Conservation (phyloP, 2,113 vertebrate species). For the Athene cunicularia region DNA sequence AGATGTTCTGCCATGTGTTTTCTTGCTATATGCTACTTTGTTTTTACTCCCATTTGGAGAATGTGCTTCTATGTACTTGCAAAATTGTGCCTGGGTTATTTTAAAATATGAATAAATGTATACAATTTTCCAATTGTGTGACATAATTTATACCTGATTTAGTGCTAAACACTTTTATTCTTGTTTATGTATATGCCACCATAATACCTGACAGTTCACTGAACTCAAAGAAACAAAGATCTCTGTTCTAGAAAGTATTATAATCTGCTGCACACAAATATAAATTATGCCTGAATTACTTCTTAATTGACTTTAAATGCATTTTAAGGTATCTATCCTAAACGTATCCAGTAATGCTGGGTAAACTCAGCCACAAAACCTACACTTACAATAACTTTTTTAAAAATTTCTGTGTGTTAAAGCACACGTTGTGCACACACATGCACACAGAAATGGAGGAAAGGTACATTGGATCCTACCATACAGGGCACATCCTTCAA, state of each 20-base stretch:
- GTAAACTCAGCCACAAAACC: background rate
- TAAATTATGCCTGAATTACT: background rate
- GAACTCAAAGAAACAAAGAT: background rate
- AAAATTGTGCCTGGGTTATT: conserved; percentile 69
- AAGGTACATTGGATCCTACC: background rate
- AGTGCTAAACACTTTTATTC: background rate
- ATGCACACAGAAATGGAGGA: background rate
- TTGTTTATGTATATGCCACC: background rate
- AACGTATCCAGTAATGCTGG: background rate
- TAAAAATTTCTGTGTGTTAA: background rate
- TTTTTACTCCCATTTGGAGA: conserved; percentile 62
- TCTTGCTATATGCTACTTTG: conserved; percentile 37
- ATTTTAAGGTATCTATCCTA: background rate
- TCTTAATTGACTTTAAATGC: background rate
- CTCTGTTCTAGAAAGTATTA: background rate
- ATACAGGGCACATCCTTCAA: background rate
- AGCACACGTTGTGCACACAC: background rate
- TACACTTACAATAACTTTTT: background rate
- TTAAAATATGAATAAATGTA: conserved; percentile 68
- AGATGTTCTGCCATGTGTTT: conserved; percentile 61
- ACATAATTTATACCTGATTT: background rate
- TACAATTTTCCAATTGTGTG: conserved; percentile 55
- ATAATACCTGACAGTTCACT: background rate
- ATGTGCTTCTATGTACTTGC: conserved; percentile 58
- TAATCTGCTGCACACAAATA: background rate